Percentiles rank a stretch among this genome's conserved stretches.
phyloP scores from a whole-genome alignment of 2,113 vertebrate genomes.

The Gymnocephalus cernua region DNA sequence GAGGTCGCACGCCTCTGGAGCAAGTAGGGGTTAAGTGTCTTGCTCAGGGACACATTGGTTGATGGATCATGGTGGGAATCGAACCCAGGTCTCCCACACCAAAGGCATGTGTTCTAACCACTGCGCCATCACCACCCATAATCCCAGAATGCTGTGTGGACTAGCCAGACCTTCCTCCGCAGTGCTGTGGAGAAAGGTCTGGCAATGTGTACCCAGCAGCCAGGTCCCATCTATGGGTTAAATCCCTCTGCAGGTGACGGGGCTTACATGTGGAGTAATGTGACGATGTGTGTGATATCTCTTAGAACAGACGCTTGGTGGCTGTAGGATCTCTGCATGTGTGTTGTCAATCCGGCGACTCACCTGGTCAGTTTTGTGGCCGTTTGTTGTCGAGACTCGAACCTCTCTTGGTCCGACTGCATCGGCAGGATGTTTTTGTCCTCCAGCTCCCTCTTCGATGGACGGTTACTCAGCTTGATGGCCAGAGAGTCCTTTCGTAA shows the following conservation, averaged over 20 bases:
- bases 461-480: constrained; percentile 97
- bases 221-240: constrained; percentile 12
- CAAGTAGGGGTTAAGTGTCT: too few relatives aligned
- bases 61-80: too few relatives aligned
- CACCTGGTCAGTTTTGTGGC: constrained; percentile 97
- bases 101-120: too few relatives aligned
- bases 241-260: constrained; percentile 10
- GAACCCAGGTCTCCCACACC: too few relatives aligned
- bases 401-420: constrained; percentile 93
- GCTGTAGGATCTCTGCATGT: neutral
- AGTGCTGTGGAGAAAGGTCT: too few relatives aligned
- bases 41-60: too few relatives aligned
- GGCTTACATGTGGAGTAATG: neutral
- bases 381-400: constrained; percentile 94
- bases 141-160: too few relatives aligned
- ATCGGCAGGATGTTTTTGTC: constrained; percentile 98
- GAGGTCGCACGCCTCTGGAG: too few relatives aligned
- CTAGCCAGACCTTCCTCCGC: too few relatives aligned
- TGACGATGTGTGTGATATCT: neutral
- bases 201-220: constrained; percentile 2
- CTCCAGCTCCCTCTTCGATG: constrained; percentile 94
- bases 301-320: neutral
- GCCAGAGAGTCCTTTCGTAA: constrained; percentile 97
- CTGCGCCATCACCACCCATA: too few relatives aligned
- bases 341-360: neutral